A percentile compares a stretch with the other conserved stretches of the same genome.
Evolutionary conservation across 1,140 invertebrate species (phyloP).

Genomic region (Cotesia chilonis): DNA sequence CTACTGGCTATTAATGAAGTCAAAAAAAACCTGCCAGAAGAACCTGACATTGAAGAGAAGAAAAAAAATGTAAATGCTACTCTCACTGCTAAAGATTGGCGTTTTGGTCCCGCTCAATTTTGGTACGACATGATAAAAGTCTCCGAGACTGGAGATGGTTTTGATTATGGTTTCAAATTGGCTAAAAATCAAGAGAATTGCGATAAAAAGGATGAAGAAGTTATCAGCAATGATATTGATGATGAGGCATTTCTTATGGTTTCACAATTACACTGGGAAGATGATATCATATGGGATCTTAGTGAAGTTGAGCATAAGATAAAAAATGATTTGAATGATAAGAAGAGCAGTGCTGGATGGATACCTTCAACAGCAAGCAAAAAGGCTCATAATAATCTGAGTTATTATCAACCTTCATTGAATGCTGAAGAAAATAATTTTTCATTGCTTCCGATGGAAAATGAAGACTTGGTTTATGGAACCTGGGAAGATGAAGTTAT

Average conservation of each 20-base stretch:
- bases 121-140: conserved; percentile 98
- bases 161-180: conserved; percentile 95
- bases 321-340: conserved; percentile 81
- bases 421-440: conserved; percentile 68
- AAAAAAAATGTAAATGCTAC: conserved; percentile 73
- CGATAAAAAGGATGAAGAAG: conserved; percentile 39
- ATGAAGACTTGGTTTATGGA: conserved; percentile 93
- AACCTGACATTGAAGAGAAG: conserved; percentile 66
- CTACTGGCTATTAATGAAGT: conserved; percentile 67
- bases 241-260: conserved; percentile 96
- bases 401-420: conserved; percentile 62
- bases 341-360: conserved; percentile 94
- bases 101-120: conserved; percentile 95
- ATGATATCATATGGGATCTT: conserved; percentile 98
- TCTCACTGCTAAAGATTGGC: conserved; percentile 91
- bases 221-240: conserved; percentile 68
- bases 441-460: conserved; percentile 97
- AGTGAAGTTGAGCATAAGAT: conserved; percentile 93
- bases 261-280: conserved; percentile 95
- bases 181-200: conserved; percentile 62
- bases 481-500: conserved; percentile 97
- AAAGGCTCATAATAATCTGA: conserved; percentile 89
- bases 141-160: conserved; percentile 89
- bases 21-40: conserved; percentile 67
- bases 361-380: conserved; percentile 91